Evolutionary conservation across 2,888 invertebrate genomes (phyloP).

Genomic region (Trichopria drosophilae): DNA sequence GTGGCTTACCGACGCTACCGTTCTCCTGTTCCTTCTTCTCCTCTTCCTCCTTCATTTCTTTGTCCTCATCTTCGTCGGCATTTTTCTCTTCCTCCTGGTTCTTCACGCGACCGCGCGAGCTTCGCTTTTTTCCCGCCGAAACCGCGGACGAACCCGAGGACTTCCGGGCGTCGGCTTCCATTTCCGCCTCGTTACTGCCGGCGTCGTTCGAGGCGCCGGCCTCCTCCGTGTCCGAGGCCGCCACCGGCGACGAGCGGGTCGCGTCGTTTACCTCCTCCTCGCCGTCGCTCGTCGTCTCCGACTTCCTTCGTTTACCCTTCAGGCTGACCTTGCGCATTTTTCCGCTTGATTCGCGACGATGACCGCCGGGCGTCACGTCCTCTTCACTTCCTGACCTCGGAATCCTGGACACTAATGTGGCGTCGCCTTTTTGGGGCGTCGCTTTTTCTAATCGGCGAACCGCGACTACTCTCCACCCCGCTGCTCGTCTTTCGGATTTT

Average conservation of each 20-base stretch:
- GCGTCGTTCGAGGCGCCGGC: constrained; percentile 19
- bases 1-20: constrained; percentile 32
- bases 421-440: too few species aligned
- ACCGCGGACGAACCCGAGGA: too few species aligned
- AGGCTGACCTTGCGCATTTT: constrained; percentile 54
- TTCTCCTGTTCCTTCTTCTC: constrained; percentile 33
- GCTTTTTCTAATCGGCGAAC: too few species aligned
- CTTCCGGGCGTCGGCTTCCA: constrained; percentile 23
- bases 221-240: constrained; percentile 26
- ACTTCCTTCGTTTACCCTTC: constrained; percentile 53
- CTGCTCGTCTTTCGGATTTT: too few species aligned
- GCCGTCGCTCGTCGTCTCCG: constrained; percentile 48
- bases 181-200: constrained; percentile 21
- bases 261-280: constrained; percentile 54
- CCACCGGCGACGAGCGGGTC: too few species aligned
- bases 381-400: too few species aligned
- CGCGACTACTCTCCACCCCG: too few species aligned
- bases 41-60: constrained; percentile 38
- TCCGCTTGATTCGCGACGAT: too few species aligned
- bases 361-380: too few species aligned
- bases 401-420: too few species aligned
- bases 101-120: constrained; percentile 36
- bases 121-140: constrained; percentile 36
- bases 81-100: constrained; percentile 41
- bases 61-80: constrained; percentile 35